Evolutionary conservation across 1,140 invertebrate species (phyloP).

Genomic region (Tribolium madens): DNA sequence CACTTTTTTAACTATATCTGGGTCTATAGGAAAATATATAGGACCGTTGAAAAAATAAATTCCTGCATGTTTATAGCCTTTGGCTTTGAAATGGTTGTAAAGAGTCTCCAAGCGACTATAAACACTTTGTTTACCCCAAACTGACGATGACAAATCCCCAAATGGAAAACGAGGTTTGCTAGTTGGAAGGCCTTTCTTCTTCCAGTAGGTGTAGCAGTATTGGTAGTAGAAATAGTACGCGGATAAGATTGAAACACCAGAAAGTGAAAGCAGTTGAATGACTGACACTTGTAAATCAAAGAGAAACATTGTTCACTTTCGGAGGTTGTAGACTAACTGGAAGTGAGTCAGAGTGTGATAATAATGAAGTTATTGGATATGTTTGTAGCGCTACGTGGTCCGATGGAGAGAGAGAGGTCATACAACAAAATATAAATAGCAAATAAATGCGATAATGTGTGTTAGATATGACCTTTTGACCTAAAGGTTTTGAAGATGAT

Average conservation of each 20-base stretch:
- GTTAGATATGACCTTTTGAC: slow-evolving; percentile 17
- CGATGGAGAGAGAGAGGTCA: background rate
- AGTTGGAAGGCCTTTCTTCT: slow-evolving; percentile 3
- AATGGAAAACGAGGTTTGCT: background rate
- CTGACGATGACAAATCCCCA: slow-evolving; percentile 16
- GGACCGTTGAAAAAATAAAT: slow-evolving; percentile 23
- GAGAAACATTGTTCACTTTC: background rate
- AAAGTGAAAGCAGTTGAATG: background rate
- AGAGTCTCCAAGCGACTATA: background rate
- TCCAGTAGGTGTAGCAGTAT: slow-evolving; percentile 32
- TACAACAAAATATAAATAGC: background rate
- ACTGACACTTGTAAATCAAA: background rate
- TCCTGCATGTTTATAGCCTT: background rate
- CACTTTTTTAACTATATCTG: slow-evolving; percentile 66
- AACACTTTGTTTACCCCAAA: slow-evolving; percentile 10
- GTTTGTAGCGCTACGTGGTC: background rate
- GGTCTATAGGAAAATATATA: slow-evolving; percentile 59
- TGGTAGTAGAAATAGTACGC: slow-evolving; percentile 11
- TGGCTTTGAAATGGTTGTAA: slow-evolving; percentile 10
- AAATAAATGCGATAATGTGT: slow-evolving; percentile 5
- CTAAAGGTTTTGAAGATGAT: too few relatives aligned
- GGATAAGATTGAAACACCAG: background rate
- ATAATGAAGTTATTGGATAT: background rate
- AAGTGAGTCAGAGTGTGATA: background rate
- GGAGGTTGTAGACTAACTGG: background rate